Base-by-base conservation (phyloP, 2,797 vertebrate genomes). In the Sebastes nivosus region DNA sequence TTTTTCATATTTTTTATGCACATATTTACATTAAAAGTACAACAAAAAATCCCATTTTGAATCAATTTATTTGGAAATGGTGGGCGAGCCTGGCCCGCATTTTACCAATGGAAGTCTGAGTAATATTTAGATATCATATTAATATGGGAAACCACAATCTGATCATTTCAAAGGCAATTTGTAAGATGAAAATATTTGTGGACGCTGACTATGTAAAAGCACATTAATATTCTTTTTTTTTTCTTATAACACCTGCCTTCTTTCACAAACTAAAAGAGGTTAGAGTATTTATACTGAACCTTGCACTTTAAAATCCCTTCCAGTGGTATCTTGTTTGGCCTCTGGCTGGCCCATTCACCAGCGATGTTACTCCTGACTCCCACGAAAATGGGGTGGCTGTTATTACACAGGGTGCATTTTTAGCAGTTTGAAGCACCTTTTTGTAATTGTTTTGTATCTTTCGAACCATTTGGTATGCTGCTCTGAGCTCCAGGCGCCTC, bases 391-490 rank as follows among this genome's bases (percentile, higher is more conserved):
- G 57, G 54, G 70, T 67, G 24, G 20, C 60, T 77, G 50, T 59
- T 69, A 64, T 79, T n/a, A 67, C 52, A 75, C n/a, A 18, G 13
- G 10, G 10, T 61, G 27, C 34, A 59, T 76, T 80, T 68, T 72
- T 68, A 77, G 54, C 46, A 54, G 38, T 58, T 60, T 78, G n/a
- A 77, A 79, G 52, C 67, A 70, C 64, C 67, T 72, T 79, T 69
- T 57, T 79, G 61, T 75, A 77, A 72, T 75, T 70, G 73, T 75
- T 77, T 75, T 36, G 69, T 27, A 24, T 61, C 75, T 77, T 82
- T 72, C 36, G 63, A 78, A 63, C 16, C 55, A 42, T 75, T 70
- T 38, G n/a, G 24, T 67, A n/a, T 20, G 29, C 57, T 12, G 65
- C 67, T 67, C 52, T 57, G 52, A 77, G 73, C 85, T 79, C 38